Evolutionary conservation across 1,140 invertebrate genomes (phyloP).

Genomic region (Paraescarpia echinospica): DNA sequence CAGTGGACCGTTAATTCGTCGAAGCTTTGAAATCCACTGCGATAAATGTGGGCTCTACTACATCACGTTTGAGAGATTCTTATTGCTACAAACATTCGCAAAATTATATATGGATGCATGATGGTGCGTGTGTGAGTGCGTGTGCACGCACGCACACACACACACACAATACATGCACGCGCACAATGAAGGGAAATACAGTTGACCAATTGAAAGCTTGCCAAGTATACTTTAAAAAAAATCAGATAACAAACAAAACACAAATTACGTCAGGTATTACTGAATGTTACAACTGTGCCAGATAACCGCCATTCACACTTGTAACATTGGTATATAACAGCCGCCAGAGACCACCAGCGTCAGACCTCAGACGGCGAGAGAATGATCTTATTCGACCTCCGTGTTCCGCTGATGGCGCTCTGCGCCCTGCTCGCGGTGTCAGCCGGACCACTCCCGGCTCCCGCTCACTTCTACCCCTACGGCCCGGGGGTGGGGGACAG

Average conservation of each 20-base stretch:
- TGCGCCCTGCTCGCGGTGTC: not conserved
- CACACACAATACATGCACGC: not conserved
- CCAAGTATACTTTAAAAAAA: not conserved
- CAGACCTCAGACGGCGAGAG: not conserved
- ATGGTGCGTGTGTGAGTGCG: too few relatives aligned
- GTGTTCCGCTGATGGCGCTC: not conserved
- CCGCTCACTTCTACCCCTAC: not conserved
- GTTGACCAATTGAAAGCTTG: not conserved
- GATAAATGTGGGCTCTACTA: too few relatives aligned
- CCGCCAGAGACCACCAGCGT: too few relatives aligned
- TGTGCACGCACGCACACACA: not conserved
- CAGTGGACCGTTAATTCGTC: not conserved
- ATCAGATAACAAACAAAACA: not conserved
- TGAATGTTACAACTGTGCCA: not conserved
- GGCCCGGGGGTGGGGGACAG: not conserved
- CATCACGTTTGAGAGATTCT: too few relatives aligned
- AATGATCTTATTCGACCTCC: not conserved
- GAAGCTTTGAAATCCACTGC: too few relatives aligned
- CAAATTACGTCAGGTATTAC: not conserved
- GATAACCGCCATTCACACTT: not conserved
- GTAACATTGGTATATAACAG: not conserved
- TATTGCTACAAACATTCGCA: too few relatives aligned
- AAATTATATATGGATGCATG: too few relatives aligned
- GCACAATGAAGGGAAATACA: not conserved
- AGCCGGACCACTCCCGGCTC: not conserved